phyloP scores from a whole-genome alignment of 2,797 vertebrate genomes.

The Clamator glandarius region DNA sequence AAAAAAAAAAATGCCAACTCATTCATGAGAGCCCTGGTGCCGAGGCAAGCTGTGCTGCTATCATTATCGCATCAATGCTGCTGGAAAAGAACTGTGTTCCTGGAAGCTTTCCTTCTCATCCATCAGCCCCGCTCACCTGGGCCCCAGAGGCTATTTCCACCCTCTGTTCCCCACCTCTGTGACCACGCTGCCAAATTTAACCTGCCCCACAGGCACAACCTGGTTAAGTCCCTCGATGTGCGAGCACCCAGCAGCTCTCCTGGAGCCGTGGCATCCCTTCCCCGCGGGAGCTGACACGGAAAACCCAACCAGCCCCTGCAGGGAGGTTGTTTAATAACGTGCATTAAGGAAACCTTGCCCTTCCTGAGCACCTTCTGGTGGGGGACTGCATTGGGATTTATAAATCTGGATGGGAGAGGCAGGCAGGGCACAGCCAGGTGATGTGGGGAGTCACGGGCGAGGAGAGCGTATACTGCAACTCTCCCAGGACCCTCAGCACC shows the following conservation, averaged over 20 bases:
- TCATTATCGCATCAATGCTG: neutral
- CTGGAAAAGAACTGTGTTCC: neutral
- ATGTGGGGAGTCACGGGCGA: neutral
- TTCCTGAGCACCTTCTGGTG: neutral
- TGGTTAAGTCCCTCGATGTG: fast-evolving
- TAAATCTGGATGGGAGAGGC: fast-evolving
- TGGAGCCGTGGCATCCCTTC: neutral
- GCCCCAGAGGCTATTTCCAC: neutral
- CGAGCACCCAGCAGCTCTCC: fast-evolving
- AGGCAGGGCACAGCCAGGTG: neutral
- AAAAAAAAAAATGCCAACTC: slow-evolving; percentile 27
- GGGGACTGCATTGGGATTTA: neutral
- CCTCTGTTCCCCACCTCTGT: neutral
- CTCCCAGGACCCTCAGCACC: neutral
- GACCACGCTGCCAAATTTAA: neutral
- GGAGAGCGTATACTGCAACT: fast-evolving
- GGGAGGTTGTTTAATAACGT: fast-evolving
- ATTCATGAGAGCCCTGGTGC: neutral
- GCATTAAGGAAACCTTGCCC: neutral
- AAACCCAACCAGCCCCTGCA: neutral
- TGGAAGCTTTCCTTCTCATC: slow-evolving; percentile 26
- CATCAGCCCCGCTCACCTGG: neutral
- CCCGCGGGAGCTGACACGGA: fast-evolving
- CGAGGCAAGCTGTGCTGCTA: neutral
- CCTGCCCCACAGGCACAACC: neutral